Base-by-base conservation (phyloP, 2,888 invertebrate genomes). In the Clanis bilineata region DNA sequence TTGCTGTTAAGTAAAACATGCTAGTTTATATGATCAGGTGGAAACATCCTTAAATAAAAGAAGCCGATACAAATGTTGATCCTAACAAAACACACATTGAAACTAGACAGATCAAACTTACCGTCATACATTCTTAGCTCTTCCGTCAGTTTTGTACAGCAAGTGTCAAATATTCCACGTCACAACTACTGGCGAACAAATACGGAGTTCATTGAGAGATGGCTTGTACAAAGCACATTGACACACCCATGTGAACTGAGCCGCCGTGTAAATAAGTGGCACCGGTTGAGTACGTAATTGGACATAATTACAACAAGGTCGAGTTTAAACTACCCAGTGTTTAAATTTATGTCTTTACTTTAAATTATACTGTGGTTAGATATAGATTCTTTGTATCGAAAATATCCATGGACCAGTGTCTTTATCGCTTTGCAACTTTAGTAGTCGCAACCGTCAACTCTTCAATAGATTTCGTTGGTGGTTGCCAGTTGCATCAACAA, bases 121-220 rank as follows among this genome's bases (percentile, higher is more conserved):
- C 51, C 18, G 3, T 22, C 23, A 45, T n/a, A 32, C 32, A 32
- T 32, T 28, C 18, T 51, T 18, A 9, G 10, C 25, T 32, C 28
- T 18, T 32, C 28, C 51, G 51, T 28, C 28, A 32, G 4, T 32
- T 51, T 23, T 51, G 10, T 10, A 51, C 25, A 45, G 45, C 23
- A 47, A 18, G 51, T 51, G 32, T 51, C 51, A 51, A 51, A 32
- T 32, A 4, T 28, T n/a, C 45, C 25, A 32, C 28, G 51, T 51
- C 51, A 51, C 45, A 45, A 45, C 51, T 51, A 51, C 51, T 32
- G 51, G 15, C 47, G 47, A 47, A 47, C 51, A 51, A 51, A 51
- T 18, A 51, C 23, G 45, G 28, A 10, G 51, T 51, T 51, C 51
- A 51, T 51, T 51, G 12, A 45, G 45, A 25, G 28, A 51, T 28